Conservation (phyloP, 2,888 invertebrate species). For the Acheta domesticus region DNA sequence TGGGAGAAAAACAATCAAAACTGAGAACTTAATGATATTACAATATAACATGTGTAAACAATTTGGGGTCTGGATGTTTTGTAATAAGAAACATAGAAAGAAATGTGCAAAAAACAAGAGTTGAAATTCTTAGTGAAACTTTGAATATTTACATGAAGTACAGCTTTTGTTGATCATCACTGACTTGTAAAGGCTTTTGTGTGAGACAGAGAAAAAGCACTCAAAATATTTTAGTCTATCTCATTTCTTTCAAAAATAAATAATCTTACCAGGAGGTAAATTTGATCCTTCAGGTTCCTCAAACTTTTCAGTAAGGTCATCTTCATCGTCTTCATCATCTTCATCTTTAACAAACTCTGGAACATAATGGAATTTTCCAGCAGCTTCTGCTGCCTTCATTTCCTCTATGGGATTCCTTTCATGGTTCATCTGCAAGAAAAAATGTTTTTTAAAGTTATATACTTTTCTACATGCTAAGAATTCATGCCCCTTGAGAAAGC, state of each 20-base stretch:
- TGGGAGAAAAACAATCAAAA: no score
- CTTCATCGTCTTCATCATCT: conserved; percentile 4
- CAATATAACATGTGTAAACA: no score
- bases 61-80: no score
- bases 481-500: neutral
- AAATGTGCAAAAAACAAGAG: no score
- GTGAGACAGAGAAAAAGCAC: no score
- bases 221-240: no score
- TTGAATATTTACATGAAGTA: no score
- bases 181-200: no score
- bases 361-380: conserved; percentile 51
- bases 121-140: no score
- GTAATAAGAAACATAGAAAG: no score
- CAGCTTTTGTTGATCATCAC: no score
- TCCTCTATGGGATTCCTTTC: conserved; percentile 70
- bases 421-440: conserved; percentile 54
- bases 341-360: conserved; percentile 34
- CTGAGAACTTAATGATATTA: no score
- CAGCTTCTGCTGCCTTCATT: conserved; percentile 60
- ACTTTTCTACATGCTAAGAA: neutral
- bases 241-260: neutral
- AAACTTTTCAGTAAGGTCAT: neutral
- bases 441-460: neutral
- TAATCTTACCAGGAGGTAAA: neutral
- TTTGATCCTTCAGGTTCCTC: neutral